phyloP scores from a whole-genome alignment of 2,888 invertebrate genomes.

The Brachyopa scutellaris region DNA sequence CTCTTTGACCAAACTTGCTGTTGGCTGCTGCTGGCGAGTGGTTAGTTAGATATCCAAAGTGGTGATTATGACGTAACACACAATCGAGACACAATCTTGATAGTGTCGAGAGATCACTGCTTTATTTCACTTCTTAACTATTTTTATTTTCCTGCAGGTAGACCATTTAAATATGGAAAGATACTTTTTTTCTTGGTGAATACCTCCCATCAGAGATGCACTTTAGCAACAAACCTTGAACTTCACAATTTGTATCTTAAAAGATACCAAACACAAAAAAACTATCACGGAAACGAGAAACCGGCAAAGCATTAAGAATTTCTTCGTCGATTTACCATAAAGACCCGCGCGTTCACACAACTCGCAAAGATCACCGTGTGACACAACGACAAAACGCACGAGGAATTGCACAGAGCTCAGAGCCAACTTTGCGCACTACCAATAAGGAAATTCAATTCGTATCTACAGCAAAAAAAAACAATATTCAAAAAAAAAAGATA shows the following conservation, averaged over 20 bases:
- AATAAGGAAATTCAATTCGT: constrained; percentile 70
- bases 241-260: constrained; percentile 57
- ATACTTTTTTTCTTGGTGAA: background rate
- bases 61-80: constrained; percentile 67
- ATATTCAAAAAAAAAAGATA: constrained; percentile 25
- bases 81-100: constrained; percentile 57
- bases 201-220: constrained; percentile 22
- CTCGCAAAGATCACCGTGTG: constrained; percentile 32
- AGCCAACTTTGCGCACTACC: constrained; percentile 15
- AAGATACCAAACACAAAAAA: background rate
- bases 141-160: constrained; percentile 19
- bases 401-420: constrained; percentile 24
- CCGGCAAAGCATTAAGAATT: constrained; percentile 54
- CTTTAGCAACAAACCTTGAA: constrained; percentile 56
- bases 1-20: constrained; percentile 35
- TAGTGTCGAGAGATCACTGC: constrained; percentile 52
- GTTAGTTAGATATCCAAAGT: constrained; percentile 49
- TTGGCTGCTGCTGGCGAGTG: constrained; percentile 23
- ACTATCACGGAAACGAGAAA: constrained; percentile 20
- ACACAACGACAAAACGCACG: constrained; percentile 56
- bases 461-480: constrained; percentile 25
- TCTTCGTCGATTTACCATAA: constrained; percentile 26
- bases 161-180: background rate
- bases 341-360: constrained; percentile 21
- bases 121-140: constrained; percentile 17